Evolutionary conservation across 2,888 invertebrate species (phyloP).

Genomic region (Tetranychus truncatus): DNA sequence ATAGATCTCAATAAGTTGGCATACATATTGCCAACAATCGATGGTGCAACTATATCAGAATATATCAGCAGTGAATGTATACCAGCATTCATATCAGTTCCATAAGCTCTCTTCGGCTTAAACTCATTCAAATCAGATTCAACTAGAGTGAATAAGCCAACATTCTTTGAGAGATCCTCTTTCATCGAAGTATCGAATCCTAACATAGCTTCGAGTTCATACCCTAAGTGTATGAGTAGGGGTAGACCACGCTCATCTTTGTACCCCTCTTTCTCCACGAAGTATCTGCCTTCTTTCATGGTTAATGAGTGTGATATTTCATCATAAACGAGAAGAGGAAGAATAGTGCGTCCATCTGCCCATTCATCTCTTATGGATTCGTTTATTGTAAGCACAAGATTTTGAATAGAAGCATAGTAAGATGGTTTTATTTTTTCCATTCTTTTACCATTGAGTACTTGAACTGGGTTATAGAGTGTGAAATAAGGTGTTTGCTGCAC

Average conservation of each 20-base stretch:
- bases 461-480: not conserved
- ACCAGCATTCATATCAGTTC: not conserved
- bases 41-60: conserved; percentile 8
- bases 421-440: not conserved
- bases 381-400: not conserved
- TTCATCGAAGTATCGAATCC: not conserved
- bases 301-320: not conserved
- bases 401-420: not conserved
- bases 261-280: no score
- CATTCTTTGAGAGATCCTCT: not conserved
- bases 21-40: not conserved
- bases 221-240: not conserved
- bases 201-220: not conserved
- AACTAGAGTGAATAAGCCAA: no score
- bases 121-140: no score
- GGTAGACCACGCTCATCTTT: not conserved
- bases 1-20: not conserved
- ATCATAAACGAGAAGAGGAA: not conserved
- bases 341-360: not conserved
- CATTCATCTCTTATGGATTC: not conserved
- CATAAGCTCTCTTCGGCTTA: not conserved
- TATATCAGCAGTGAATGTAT: conserved; percentile 9
- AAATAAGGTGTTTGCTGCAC: not conserved
- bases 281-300: not conserved
- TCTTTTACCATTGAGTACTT: not conserved